Evolutionary conservation across 2,113 vertebrate species (phyloP).

Genomic region (Apteryx owenii): DNA sequence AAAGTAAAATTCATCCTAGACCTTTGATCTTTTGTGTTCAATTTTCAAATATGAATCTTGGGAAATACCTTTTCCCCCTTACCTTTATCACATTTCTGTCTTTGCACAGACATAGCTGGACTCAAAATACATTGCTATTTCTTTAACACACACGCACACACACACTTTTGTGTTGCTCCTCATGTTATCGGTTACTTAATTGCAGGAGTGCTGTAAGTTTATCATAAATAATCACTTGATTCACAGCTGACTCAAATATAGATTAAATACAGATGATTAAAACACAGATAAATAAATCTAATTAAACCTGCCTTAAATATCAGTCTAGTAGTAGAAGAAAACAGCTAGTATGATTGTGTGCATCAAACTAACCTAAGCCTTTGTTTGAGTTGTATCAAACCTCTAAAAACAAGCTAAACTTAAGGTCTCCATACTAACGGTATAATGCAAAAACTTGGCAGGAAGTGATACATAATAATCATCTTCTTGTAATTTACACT

Average conservation of each 20-base stretch:
- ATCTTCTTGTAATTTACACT: conserved; percentile 23
- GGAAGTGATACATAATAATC: conserved; percentile 13
- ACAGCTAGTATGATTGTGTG: not conserved
- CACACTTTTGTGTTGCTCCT: not conserved
- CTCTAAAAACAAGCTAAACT: conserved; percentile 15
- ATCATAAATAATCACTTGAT: not conserved
- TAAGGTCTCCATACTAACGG: not conserved
- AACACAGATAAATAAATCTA: not conserved
- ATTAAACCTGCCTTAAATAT: not conserved
- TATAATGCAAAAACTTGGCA: conserved; percentile 35
- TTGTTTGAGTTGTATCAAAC: not conserved
- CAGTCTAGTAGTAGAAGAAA: not conserved
- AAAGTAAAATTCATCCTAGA: conserved; percentile 19
- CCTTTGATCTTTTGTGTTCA: conserved; percentile 59
- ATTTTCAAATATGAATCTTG: conserved; percentile 41
- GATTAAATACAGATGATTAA: not conserved
- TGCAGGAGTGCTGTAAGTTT: not conserved
- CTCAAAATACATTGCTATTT: not conserved
- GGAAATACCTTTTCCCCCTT: not conserved
- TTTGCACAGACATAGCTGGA: not conserved
- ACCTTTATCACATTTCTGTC: not conserved
- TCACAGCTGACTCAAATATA: not conserved
- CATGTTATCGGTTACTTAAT: not conserved
- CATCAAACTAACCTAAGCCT: not conserved
- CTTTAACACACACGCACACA: not conserved